Conservation (phyloP, 2,797 vertebrate genomes). For the Fundulus diaphanus region DNA sequence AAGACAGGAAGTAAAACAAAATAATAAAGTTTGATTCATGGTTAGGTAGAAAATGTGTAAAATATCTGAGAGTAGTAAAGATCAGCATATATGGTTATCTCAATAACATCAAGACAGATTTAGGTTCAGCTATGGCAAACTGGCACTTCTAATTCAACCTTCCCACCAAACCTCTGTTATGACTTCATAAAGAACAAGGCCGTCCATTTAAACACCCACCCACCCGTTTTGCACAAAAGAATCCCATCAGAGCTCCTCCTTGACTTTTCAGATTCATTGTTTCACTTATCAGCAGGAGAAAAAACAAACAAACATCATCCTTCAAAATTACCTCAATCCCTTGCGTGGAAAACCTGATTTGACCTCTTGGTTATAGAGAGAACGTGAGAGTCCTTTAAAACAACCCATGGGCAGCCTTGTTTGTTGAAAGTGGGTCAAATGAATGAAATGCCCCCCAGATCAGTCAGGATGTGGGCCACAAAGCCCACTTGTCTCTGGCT, state of each 20-base stretch:
- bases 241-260: conserved; percentile 1
- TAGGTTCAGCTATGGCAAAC: no score
- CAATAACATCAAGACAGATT: no score
- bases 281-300: conserved; percentile 7
- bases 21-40: no score
- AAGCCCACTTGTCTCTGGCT: conserved; percentile 78
- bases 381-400: conserved; percentile 56
- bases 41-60: no score
- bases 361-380: conserved; percentile 36
- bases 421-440: conserved; percentile 57
- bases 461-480: conserved; percentile 67
- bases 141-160: no score
- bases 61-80: no score
- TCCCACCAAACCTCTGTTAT: no score
- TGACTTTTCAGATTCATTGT: conserved; percentile 4
- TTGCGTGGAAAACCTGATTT: conserved; percentile 46
- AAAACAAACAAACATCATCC: conserved; percentile 21
- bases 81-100: no score
- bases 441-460: conserved; percentile 61
- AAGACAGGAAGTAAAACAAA: no score
- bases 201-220: conserved; percentile 5
- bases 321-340: conserved; percentile 35
- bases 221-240: not conserved
- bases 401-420: conserved; percentile 35
- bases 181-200: no score